Evolutionary conservation across 2,888 invertebrate species (phyloP).

Genomic region (Salticus scenicus): DNA sequence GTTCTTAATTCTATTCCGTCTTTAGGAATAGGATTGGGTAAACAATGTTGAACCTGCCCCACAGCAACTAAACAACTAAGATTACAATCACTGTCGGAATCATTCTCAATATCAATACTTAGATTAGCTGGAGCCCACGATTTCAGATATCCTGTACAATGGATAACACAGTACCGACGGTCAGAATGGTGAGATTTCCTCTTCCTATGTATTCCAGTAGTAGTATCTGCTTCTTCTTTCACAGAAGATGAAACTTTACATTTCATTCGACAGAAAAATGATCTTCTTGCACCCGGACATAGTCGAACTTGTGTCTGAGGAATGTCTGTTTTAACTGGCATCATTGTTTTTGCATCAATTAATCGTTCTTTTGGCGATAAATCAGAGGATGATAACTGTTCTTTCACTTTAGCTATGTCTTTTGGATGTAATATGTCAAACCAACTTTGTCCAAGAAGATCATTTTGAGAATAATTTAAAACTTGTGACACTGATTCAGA

Average conservation of each 20-base stretch:
- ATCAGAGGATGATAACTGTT: constrained; percentile 93
- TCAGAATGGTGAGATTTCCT: constrained; percentile 81
- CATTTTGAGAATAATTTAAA: constrained; percentile 79
- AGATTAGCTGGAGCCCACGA: constrained; percentile 91
- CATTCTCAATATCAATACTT: constrained; percentile 82
- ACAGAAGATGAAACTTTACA: constrained; percentile 80
- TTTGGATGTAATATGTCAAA: constrained; percentile 96
- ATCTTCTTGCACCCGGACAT: constrained; percentile 91
- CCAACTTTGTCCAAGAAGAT: constrained; percentile 92
- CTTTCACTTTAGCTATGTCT: constrained; percentile 95
- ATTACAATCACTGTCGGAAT: constrained; percentile 81
- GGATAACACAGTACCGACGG: constrained; percentile 90
- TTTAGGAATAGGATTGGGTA: constrained; percentile 74
- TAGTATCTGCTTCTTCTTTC: constrained; percentile 84
- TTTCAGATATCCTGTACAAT: constrained; percentile 94
- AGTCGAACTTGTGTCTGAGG: constrained; percentile 85
- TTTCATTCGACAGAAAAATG: constrained; percentile 96
- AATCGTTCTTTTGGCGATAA: constrained; percentile 89
- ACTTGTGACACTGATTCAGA: constrained; percentile 90
- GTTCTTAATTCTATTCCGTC: constrained; percentile 73
- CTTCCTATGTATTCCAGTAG: constrained; percentile 76
- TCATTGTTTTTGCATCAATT: constrained; percentile 95
- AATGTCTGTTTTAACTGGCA: constrained; percentile 90
- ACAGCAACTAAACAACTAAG: constrained; percentile 92
- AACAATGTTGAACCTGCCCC: constrained; percentile 83